A percentile compares a stretch with the other conserved stretches of the same genome.
Evolutionary conservation across 2,888 invertebrate species (phyloP).

Genomic region (Amphipoea oculea): DNA sequence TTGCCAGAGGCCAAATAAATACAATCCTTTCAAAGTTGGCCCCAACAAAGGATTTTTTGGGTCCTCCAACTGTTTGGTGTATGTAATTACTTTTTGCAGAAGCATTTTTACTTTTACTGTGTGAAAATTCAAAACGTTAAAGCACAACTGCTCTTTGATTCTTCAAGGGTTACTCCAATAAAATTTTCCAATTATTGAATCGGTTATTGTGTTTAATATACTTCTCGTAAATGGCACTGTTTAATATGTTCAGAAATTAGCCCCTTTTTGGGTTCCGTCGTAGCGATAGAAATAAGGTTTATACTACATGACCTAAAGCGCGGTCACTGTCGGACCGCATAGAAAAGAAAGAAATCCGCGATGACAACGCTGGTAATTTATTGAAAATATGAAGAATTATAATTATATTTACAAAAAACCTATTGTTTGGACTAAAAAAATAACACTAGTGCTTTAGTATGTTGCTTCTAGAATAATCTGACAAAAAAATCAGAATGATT

Average conservation of each 20-base stretch:
- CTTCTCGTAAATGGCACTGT: slow-evolving; percentile 17
- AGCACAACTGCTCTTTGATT: slow-evolving; percentile 39
- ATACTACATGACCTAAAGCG: too few species aligned
- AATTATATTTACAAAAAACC: too few species aligned
- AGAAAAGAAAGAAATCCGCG: too few species aligned
- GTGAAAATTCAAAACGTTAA: slow-evolving; percentile 19
- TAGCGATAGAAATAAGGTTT: background rate
- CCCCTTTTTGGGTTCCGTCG: slow-evolving; percentile 53
- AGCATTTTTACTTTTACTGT: slow-evolving; percentile 62
- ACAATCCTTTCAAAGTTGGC: slow-evolving; percentile 78
- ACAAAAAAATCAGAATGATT: too few species aligned
- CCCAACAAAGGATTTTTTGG: slow-evolving; percentile 79
- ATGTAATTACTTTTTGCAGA: slow-evolving; percentile 67
- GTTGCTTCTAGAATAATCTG: too few species aligned
- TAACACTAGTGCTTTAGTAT: too few species aligned
- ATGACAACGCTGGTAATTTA: too few species aligned
- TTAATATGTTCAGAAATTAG: slow-evolving; percentile 57
- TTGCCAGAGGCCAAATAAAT: slow-evolving; percentile 78
- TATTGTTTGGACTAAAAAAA: too few species aligned
- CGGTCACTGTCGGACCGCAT: too few species aligned
- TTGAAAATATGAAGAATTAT: too few species aligned
- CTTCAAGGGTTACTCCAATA: slow-evolving; percentile 27
- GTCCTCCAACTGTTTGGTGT: slow-evolving; percentile 73
- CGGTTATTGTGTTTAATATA: slow-evolving; percentile 11
- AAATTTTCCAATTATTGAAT: slow-evolving; percentile 61